Percentiles rank a stretch among this genome's conserved stretches.
Evolutionary conservation across 2,888 invertebrate genomes (phyloP).

Genomic region (Parasteatoda lunata): DNA sequence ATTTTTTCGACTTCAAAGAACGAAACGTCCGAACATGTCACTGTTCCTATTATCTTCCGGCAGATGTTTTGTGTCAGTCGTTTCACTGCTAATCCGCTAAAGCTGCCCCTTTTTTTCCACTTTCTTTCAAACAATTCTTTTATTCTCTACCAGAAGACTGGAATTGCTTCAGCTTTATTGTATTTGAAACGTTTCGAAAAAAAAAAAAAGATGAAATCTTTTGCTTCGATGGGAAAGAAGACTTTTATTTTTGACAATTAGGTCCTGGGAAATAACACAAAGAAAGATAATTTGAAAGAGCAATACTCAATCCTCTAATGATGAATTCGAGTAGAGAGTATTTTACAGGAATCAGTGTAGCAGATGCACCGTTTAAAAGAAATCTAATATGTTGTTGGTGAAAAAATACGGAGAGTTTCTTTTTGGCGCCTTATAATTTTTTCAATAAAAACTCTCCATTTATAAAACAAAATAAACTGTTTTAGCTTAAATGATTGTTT

Average conservation of each 20-base stretch:
- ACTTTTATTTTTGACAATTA: slow-evolving; percentile 47
- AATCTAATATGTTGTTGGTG: too few relatives aligned
- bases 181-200: slow-evolving; percentile 3
- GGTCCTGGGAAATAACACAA: background rate
- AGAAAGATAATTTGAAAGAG: slow-evolving; percentile 1
- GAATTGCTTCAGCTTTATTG: slow-evolving; percentile 33
- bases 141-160: slow-evolving; percentile 10
- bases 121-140: background rate
- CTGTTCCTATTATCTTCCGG: slow-evolving; percentile 45
- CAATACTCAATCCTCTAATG: background rate
- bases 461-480: too few relatives aligned
- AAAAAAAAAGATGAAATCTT: slow-evolving; percentile 4
- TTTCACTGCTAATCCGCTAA: slow-evolving; percentile 62
- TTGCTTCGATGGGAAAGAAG: slow-evolving; percentile 15
- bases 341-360: too few relatives aligned
- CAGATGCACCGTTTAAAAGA: too few relatives aligned
- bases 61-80: slow-evolving; percentile 62
- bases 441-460: too few relatives aligned
- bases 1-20: background rate
- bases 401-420: too few relatives aligned
- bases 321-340: too few relatives aligned
- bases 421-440: too few relatives aligned
- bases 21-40: slow-evolving; percentile 50
- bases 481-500: too few relatives aligned
- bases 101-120: slow-evolving; percentile 38